Evolutionary conservation across 2,797 vertebrate genomes (phyloP).

Genomic region (Lepilemur ruficaudatus): DNA sequence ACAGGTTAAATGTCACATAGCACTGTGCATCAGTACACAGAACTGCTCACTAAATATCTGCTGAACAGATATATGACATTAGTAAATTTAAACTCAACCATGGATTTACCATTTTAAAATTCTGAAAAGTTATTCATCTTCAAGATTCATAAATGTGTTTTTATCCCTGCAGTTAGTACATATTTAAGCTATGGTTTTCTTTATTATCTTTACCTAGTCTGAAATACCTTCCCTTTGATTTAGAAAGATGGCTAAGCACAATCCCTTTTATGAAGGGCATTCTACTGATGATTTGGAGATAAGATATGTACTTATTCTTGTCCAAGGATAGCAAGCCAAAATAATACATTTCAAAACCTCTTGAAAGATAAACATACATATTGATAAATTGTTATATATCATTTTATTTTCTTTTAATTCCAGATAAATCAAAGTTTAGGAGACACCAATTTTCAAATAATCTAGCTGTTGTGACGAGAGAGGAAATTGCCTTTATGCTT

Average conservation of each 20-base stretch:
- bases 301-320: not conserved
- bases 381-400: not conserved
- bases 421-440: not conserved
- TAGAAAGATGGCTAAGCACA: not conserved
- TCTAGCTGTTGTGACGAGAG: not conserved
- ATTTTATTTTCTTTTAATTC: slow-evolving; percentile 25
- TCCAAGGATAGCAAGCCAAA: not conserved
- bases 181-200: not conserved
- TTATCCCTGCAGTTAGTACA: not conserved
- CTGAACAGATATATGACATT: not conserved
- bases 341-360: not conserved
- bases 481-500: not conserved
- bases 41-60: not conserved
- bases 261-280: not conserved
- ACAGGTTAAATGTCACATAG: not conserved
- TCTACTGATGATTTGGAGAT: not conserved
- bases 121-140: not conserved
- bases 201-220: not conserved
- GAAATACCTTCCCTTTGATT: not conserved
- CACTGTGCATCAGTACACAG: not conserved
- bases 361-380: not conserved
- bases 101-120: not conserved
- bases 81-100: not conserved
- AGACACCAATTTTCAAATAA: slow-evolving; percentile 23
- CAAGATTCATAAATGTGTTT: not conserved